Conservation (phyloP, 1,140 invertebrate species). For the Drosophila repletoides region DNA sequence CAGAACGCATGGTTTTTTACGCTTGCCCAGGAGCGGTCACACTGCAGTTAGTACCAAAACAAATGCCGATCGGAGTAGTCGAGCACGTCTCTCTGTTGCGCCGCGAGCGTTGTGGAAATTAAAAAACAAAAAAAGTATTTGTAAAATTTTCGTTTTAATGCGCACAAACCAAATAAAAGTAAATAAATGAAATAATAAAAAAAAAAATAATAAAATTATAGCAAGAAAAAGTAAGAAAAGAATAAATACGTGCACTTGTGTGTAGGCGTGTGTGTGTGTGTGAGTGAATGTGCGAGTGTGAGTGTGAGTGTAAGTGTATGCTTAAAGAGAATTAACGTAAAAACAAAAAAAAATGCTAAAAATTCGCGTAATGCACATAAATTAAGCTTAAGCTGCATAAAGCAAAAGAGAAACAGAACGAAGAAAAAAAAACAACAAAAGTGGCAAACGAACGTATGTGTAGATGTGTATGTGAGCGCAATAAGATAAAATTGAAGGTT, state of each 20-base stretch:
- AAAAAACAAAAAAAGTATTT: constrained; percentile 29
- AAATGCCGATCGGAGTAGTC: constrained; percentile 42
- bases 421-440: constrained; percentile 47
- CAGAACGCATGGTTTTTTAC: constrained; percentile 12
- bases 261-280: constrained; percentile 2
- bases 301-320: constrained; percentile 22
- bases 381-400: constrained; percentile 32
- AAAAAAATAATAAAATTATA: not conserved
- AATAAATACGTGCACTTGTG: too few relatives aligned
- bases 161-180: constrained; percentile 12
- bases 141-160: constrained; percentile 18
- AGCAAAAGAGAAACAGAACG: constrained; percentile 32
- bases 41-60: constrained; percentile 51
- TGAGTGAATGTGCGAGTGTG: constrained; percentile 1
- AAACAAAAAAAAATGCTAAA: constrained; percentile 26
- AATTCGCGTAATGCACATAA: constrained; percentile 36
- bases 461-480: constrained; percentile 38
- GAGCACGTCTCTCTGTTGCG: constrained; percentile 41
- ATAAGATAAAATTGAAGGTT: constrained; percentile 81
- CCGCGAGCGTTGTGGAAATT: constrained; percentile 41
- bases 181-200: constrained; percentile 25
- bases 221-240: too few relatives aligned
- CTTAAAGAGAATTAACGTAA: constrained; percentile 21
- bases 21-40: constrained; percentile 9
- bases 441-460: constrained; percentile 21